Evolutionary conservation across 2,888 invertebrate species (phyloP).

Genomic region (Maniola hyperantus): DNA sequence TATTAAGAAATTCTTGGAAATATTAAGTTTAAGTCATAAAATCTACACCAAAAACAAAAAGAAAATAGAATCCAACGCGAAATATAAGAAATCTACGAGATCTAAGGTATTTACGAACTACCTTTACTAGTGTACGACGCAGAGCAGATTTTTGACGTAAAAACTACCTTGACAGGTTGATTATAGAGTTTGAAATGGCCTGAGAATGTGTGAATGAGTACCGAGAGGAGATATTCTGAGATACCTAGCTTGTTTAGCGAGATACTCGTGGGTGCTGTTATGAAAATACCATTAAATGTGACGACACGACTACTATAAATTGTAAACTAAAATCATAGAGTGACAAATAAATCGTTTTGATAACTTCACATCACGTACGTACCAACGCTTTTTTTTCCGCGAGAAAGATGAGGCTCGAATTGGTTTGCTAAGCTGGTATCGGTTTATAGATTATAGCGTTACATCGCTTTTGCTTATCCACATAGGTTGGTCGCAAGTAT

Average conservation of each 20-base stretch:
- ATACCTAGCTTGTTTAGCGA: constrained; percentile 26
- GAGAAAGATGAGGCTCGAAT: no score
- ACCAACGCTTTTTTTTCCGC: no score
- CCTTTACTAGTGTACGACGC: constrained; percentile 12
- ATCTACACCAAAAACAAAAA: background rate
- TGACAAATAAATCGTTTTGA: no score
- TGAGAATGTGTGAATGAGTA: constrained; percentile 10
- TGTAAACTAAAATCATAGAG: background rate
- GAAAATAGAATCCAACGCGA: constrained; percentile 11
- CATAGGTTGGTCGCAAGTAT: no score
- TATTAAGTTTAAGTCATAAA: background rate
- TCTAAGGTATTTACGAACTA: constrained; percentile 24
- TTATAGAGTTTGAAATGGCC: constrained; percentile 12
- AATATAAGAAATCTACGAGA: constrained; percentile 18
- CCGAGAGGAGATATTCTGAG: constrained; percentile 20
- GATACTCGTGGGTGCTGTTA: constrained; percentile 25
- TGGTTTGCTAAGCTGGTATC: no score
- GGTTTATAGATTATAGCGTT: no score
- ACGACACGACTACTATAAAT: constrained; percentile 13
- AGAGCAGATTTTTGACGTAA: background rate
- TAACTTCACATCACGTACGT: no score
- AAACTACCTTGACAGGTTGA: background rate
- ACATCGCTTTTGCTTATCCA: no score
- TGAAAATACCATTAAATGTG: constrained; percentile 5
- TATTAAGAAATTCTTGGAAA: background rate